These are phyloP conservation scores for Psylliodes chrysocephalus DNA, from an alignment of 2,888 invertebrate species.

Conservation along the genomic window DNA sequence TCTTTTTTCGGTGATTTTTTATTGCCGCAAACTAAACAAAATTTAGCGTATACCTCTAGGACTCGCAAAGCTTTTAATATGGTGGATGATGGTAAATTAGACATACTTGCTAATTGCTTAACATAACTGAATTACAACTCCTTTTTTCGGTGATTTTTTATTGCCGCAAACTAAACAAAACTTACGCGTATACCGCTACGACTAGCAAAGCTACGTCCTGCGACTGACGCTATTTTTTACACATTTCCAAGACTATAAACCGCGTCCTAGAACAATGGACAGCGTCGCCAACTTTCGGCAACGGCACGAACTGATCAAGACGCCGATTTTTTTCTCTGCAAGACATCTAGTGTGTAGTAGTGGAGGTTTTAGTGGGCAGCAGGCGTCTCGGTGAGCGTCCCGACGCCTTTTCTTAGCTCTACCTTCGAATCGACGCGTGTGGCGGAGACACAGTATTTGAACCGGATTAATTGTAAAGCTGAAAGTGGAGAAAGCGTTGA, in stretches of 20 bases:
- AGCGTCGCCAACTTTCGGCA: constrained; percentile 60
- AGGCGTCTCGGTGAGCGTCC: constrained; percentile 47
- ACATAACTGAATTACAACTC: too few relatives aligned
- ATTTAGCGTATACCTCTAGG: too few relatives aligned
- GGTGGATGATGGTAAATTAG: too few relatives aligned
- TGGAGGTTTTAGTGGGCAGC: constrained; percentile 50
- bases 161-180: too few relatives aligned
- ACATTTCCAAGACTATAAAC: constrained; percentile 46
- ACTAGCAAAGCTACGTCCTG: constrained; percentile 7
- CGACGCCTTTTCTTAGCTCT: constrained; percentile 17
- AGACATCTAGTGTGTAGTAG: constrained; percentile 64
- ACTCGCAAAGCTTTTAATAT: too few relatives aligned
- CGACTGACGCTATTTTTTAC: not conserved
- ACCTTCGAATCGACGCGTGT: constrained; percentile 29
- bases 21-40: too few relatives aligned
- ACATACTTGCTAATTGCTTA: too few relatives aligned
- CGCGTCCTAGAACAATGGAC: constrained; percentile 25
- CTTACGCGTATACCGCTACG: not conserved
- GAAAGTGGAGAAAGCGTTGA: too few relatives aligned
- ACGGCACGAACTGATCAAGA: constrained; percentile 56
- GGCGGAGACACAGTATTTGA: constrained; percentile 36
- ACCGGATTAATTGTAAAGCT: not conserved
- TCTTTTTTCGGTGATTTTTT: too few relatives aligned
- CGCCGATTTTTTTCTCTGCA: constrained; percentile 52
- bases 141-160: too few relatives aligned